phyloP scores from a whole-genome alignment of 2,113 vertebrate species.

The Gnathonemus echidnorhynchus region DNA sequence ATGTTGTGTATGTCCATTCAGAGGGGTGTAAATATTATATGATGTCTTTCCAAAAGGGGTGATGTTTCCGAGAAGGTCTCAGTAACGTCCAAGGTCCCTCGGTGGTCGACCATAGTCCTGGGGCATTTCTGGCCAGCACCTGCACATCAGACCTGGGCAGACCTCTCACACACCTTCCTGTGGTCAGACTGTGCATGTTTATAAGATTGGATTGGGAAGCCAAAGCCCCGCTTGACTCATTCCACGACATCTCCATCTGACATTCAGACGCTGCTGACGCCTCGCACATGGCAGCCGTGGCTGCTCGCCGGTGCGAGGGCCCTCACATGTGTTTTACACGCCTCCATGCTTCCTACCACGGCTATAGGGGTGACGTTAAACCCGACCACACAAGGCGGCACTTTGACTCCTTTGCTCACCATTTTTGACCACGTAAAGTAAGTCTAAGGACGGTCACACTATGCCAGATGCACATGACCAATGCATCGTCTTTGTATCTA shows the following conservation, averaged over 20 bases:
- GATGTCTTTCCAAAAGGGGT: neutral
- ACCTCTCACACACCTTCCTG: conserved; percentile 36
- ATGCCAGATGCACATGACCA: neutral
- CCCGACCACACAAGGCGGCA: conserved; percentile 37
- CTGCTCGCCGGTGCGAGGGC: conserved; percentile 60
- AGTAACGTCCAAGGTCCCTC: neutral
- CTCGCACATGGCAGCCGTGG: conserved; percentile 64
- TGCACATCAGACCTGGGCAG: conserved; percentile 48
- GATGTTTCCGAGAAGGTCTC: conserved; percentile 12
- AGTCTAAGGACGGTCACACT: neutral
- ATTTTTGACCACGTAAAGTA: conserved; percentile 16
- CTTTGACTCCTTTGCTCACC: conserved; percentile 43
- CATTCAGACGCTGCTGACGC: conserved; percentile 73
- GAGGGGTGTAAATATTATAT: neutral
- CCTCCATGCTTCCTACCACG: conserved; percentile 50
- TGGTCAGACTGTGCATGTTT: conserved; percentile 49
- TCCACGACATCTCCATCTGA: conserved; percentile 73
- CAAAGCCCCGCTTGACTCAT: conserved; percentile 62
- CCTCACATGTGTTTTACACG: conserved; percentile 62
- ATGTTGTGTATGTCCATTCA: neutral
- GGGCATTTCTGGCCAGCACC: conserved; percentile 32
- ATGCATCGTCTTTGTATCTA: neutral
- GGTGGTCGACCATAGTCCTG: neutral
- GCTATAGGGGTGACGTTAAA: conserved; percentile 58
- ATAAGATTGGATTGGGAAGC: conserved; percentile 65